These are phyloP conservation scores for Drosophila yooni DNA, from an alignment of 2,888 invertebrate species.

Conservation along the genomic window DNA sequence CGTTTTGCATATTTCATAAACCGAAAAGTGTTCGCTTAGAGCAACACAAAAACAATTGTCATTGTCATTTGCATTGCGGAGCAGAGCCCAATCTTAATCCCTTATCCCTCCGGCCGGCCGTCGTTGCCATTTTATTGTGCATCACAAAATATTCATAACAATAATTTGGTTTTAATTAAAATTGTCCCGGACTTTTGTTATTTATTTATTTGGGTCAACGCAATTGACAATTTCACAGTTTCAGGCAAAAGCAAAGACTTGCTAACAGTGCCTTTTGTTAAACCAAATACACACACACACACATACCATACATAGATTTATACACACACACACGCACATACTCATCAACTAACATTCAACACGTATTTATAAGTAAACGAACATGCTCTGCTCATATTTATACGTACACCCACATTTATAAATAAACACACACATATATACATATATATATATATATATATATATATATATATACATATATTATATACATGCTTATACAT, in stretches of 20 bases:
- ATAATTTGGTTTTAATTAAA: slow-evolving; percentile 76
- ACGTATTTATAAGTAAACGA: slow-evolving; percentile 37
- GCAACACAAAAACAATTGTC: slow-evolving; percentile 59
- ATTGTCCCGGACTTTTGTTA: slow-evolving; percentile 55
- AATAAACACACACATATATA: not conserved
- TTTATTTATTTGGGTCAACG: slow-evolving; percentile 69
- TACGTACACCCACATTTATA: not conserved
- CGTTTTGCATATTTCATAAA: slow-evolving; percentile 73
- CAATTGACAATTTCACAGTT: slow-evolving; percentile 59
- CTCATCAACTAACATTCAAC: slow-evolving; percentile 4
- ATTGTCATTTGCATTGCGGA: slow-evolving; percentile 19
- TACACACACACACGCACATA: not conserved
- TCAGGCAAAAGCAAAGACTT: slow-evolving; percentile 24
- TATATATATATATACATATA: not conserved
- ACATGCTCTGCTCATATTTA: slow-evolving; percentile 11
- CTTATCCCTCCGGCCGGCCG: slow-evolving; percentile 16
- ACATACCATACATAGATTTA: not conserved
- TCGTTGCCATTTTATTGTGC: slow-evolving; percentile 49
- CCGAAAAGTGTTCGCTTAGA: slow-evolving; percentile 51
- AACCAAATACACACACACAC: not conserved
- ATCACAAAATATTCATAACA: slow-evolving; percentile 73
- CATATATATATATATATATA: not conserved
- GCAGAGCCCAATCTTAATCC: slow-evolving; percentile 28
- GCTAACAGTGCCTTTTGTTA: slow-evolving; percentile 25
- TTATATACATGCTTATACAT: not conserved